Percentiles rank a stretch among this genome's conserved stretches.
Conservation (phyloP, 2,888 invertebrate species). For the Drosophila siamana region DNA sequence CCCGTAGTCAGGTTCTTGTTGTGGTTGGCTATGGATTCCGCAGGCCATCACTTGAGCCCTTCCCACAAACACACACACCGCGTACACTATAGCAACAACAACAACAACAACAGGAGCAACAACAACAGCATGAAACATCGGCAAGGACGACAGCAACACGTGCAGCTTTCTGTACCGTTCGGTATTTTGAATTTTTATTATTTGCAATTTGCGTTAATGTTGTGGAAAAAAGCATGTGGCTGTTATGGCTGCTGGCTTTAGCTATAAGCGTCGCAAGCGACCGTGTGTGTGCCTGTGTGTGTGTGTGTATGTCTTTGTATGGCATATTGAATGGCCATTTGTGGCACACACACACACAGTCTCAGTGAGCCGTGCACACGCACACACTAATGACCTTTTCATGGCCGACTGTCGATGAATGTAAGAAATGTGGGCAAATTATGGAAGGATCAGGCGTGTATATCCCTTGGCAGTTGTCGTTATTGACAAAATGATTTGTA, state of each 20-base stretch:
- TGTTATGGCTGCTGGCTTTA: conserved; percentile 78
- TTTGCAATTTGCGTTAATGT: conserved; percentile 83
- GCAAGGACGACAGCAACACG: conserved; percentile 65
- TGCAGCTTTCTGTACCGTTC: conserved; percentile 71
- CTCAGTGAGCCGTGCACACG: conserved; percentile 29
- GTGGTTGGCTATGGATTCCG: conserved; percentile 64
- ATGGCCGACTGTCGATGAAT: conserved; percentile 78
- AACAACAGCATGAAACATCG: conserved; percentile 2
- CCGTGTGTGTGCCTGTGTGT: conserved; percentile 31
- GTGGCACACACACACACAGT: conserved; percentile 55
- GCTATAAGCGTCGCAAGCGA: conserved; percentile 43
- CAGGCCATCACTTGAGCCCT: conserved; percentile 57
- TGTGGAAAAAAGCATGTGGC: conserved; percentile 82
- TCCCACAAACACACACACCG: conserved; percentile 28
- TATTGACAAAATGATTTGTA: conserved; percentile 82
- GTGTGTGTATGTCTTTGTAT: conserved; percentile 48
- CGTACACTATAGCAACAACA: conserved; percentile 9
- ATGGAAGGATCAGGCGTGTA: conserved; percentile 64
- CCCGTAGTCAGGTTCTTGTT: conserved; percentile 63
- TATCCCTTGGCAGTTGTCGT: conserved; percentile 66
- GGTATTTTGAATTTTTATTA: conserved; percentile 83
- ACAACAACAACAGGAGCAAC: conserved; percentile 8
- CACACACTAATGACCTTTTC: conserved; percentile 81
- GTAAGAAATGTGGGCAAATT: conserved; percentile 81
- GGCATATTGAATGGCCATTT: conserved; percentile 82